Conservation (phyloP, 2,888 invertebrate species). For the Peribatodes rhomboidaria region DNA sequence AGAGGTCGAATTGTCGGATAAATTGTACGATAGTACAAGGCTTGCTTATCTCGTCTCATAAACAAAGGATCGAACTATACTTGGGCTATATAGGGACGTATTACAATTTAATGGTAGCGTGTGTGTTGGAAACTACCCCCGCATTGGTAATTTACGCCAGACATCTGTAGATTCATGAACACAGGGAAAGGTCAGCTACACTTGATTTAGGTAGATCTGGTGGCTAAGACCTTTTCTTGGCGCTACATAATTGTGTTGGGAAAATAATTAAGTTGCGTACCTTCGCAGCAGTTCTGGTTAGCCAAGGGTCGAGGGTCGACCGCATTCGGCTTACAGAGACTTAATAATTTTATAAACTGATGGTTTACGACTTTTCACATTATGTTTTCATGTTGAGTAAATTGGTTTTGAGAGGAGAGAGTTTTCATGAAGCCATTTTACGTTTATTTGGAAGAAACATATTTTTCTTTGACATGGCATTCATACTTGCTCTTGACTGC, state of each 20-base stretch:
- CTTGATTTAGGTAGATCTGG: slow-evolving; percentile 35
- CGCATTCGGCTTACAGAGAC: slow-evolving; percentile 19
- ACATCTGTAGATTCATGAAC: slow-evolving; percentile 35
- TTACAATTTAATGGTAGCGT: slow-evolving; percentile 28
- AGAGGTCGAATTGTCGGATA: slow-evolving; percentile 68
- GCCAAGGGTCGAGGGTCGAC: slow-evolving; percentile 33
- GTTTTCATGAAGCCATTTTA: neutral
- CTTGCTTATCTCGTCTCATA: slow-evolving; percentile 65
- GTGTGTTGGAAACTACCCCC: slow-evolving; percentile 27
- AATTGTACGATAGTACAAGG: slow-evolving; percentile 62
- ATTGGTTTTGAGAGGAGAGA: neutral
- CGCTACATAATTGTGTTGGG: slow-evolving; percentile 32
- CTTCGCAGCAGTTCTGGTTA: slow-evolving; percentile 33
- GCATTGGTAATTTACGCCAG: slow-evolving; percentile 37
- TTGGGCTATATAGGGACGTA: slow-evolving; percentile 14
- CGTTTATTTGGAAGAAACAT: no score
- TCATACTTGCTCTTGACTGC: no score
- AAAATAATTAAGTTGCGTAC: slow-evolving; percentile 38
- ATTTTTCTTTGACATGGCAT: no score
- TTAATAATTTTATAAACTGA: slow-evolving; percentile 25
- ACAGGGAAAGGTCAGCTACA: slow-evolving; percentile 30
- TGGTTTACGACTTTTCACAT: slow-evolving; percentile 21
- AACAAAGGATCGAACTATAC: slow-evolving; percentile 50
- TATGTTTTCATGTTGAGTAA: slow-evolving; percentile 9
- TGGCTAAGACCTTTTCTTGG: slow-evolving; percentile 33